Evolutionary conservation across 2,888 invertebrate species (phyloP).

Genomic region (Pseudococcus viburni): DNA sequence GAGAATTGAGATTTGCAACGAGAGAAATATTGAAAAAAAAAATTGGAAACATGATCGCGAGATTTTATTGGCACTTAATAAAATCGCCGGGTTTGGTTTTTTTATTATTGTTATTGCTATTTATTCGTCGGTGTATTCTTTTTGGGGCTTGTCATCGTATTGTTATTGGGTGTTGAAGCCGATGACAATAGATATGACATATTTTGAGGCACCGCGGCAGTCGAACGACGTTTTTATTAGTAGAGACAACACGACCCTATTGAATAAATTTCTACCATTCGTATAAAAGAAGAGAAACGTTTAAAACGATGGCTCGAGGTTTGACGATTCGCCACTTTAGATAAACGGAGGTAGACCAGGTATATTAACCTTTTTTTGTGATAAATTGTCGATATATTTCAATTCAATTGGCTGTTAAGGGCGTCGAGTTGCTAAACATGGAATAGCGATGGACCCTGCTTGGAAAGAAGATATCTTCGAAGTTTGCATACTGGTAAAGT

Average conservation of each 20-base stretch:
- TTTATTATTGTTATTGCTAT: not conserved
- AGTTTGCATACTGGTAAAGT: not conserved
- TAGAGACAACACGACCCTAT: constrained; percentile 12
- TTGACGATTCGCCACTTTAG: not conserved
- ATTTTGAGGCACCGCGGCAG: not conserved
- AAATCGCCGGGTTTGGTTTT: constrained; percentile 18
- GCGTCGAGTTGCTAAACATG: constrained; percentile 15
- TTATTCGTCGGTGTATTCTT: not conserved
- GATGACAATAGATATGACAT: constrained; percentile 27
- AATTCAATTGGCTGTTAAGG: constrained; percentile 32
- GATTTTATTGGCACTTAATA: constrained; percentile 50
- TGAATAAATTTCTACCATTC: constrained; percentile 18
- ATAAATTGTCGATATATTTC: not conserved
- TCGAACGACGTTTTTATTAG: constrained; percentile 37
- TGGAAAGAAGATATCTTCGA: not conserved
- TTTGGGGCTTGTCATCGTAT: constrained; percentile 9
- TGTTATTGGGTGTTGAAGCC: constrained; percentile 12
- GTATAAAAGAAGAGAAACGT: not conserved
- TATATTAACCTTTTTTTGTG: not conserved
- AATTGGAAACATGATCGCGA: constrained; percentile 21
- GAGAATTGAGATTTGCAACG: not conserved
- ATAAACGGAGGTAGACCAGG: constrained; percentile 5
- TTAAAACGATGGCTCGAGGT: constrained; percentile 35
- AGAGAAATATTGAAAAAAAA: not conserved
- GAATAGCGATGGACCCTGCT: not conserved